A percentile compares a stretch with the other conserved stretches of the same genome.
Evolutionary conservation across 2,113 vertebrate genomes (phyloP).

Genomic region (Nycticebus coucang): DNA sequence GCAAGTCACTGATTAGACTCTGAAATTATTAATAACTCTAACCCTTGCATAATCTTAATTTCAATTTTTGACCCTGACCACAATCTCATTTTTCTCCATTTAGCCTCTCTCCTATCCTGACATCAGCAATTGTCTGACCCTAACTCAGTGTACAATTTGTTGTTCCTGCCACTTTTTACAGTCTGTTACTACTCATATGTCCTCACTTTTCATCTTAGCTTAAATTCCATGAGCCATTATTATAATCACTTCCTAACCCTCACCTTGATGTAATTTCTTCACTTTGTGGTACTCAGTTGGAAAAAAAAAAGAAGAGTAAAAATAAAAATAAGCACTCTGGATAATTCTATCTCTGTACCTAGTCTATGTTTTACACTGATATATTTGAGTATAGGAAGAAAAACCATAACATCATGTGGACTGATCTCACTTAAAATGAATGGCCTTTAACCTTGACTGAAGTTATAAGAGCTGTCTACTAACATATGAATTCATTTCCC

Average conservation of each 20-base stretch:
- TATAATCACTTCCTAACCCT: neutral
- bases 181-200: neutral
- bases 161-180: neutral
- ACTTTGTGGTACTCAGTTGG: neutral
- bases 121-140: fast-evolving
- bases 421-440: neutral
- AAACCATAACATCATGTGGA: neutral
- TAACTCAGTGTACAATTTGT: neutral
- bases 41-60: neutral
- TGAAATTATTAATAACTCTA: neutral
- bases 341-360: neutral
- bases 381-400: neutral
- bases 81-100: neutral
- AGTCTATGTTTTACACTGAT: neutral
- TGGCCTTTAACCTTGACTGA: neutral
- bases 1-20: neutral
- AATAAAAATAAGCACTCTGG: neutral
- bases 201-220: neutral
- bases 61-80: neutral
- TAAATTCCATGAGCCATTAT: neutral
- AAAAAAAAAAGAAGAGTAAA: neutral
- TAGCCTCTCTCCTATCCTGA: neutral
- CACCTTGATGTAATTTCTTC: neutral
- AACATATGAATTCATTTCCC: neutral
- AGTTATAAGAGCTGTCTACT: neutral